These are phyloP conservation scores for Parnassius apollo DNA, from an alignment of 2,888 invertebrate species.

Conservation along the genomic window DNA sequence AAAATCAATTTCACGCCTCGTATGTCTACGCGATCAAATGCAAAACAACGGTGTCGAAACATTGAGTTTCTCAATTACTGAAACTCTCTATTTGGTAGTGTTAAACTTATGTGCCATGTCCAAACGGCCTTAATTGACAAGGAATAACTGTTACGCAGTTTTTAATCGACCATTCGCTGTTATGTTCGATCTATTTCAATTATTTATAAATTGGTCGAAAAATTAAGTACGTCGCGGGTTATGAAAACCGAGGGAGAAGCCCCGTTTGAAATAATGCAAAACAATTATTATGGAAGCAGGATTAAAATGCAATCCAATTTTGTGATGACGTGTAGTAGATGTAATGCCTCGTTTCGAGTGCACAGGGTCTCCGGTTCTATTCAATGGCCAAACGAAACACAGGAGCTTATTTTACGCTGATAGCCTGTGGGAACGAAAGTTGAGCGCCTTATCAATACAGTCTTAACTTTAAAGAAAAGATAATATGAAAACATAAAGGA, in stretches of 20 bases:
- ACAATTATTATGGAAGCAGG: no score
- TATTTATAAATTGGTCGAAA: slow-evolving; percentile 20
- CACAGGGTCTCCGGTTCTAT: no score
- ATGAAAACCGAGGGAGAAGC: background rate
- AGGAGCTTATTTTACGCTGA: no score
- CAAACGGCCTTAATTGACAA: slow-evolving; percentile 16
- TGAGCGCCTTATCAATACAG: no score
- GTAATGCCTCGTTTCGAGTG: no score
- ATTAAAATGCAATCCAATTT: no score
- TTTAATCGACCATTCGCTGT: slow-evolving; percentile 7
- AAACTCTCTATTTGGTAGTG: slow-evolving; percentile 8
- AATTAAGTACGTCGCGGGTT: slow-evolving; percentile 4
- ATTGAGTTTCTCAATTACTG: slow-evolving; percentile 14
- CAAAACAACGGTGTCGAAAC: slow-evolving; percentile 10
- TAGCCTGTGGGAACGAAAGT: no score
- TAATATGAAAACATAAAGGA: no score
- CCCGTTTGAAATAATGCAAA: no score
- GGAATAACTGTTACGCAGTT: slow-evolving; percentile 12
- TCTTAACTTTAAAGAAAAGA: no score
- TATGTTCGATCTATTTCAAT: slow-evolving; percentile 6
- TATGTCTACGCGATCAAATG: slow-evolving; percentile 1
- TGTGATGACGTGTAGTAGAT: no score
- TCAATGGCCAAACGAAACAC: no score
- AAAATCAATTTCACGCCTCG: background rate
- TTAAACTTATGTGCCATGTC: slow-evolving; percentile 6